A percentile compares a stretch with the other conserved stretches of the same genome.
Conservation (phyloP, 1,140 invertebrate species). For the Phortica variegata region DNA sequence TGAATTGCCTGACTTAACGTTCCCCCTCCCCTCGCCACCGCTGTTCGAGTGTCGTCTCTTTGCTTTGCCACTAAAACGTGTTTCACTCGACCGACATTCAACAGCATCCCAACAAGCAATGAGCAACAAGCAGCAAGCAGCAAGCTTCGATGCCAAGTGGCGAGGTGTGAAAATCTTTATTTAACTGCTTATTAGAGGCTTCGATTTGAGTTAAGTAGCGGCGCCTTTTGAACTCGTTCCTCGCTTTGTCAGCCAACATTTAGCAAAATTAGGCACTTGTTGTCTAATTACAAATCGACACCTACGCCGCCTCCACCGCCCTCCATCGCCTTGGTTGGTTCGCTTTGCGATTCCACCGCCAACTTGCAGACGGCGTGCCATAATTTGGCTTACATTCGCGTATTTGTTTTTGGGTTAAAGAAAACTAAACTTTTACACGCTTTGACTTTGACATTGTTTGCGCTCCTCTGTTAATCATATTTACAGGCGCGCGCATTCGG, state of each 20-base stretch:
- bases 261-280: conserved; percentile 34
- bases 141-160: conserved; percentile 6
- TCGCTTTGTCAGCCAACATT: conserved; percentile 5
- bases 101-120: conserved; percentile 27
- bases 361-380: too few species aligned
- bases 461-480: conserved; percentile 26
- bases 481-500: conserved; percentile 12
- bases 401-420: too few species aligned
- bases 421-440: neutral
- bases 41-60: too few species aligned
- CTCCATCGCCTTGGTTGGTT: too few species aligned
- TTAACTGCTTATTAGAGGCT: conserved; percentile 30
- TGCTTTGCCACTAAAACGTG: too few species aligned
- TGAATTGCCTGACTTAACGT: too few species aligned
- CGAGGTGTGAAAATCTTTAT: neutral
- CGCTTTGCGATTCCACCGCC: too few species aligned
- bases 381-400: too few species aligned
- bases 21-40: too few species aligned
- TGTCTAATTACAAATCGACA: conserved; percentile 49
- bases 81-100: conserved; percentile 25
- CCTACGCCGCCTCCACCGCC: too few species aligned
- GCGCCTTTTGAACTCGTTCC: conserved; percentile 34
- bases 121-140: neutral
- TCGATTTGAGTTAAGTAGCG: neutral
- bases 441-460: conserved; percentile 15